Conservation (phyloP, 1,140 invertebrate species). For the Diorhabda carinulata region DNA sequence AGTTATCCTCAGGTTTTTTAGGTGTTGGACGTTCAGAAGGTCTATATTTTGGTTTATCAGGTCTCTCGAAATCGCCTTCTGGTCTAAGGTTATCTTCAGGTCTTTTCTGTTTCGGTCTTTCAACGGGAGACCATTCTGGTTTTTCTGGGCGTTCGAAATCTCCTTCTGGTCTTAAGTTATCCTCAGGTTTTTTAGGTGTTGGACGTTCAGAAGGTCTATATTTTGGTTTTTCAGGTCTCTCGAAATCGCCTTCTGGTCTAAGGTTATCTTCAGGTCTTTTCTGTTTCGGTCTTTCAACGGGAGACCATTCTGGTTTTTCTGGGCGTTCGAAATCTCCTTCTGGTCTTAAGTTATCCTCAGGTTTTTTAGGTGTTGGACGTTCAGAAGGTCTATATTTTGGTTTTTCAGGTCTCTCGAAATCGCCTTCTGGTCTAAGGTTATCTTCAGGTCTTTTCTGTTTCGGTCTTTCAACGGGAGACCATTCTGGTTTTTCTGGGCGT, state of each 20-base stretch:
- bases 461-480: slow-evolving; percentile 56
- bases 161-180: slow-evolving; percentile 57
- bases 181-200: slow-evolving; percentile 53
- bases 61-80: slow-evolving; percentile 58
- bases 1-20: slow-evolving; percentile 55
- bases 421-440: slow-evolving; percentile 58
- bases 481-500: slow-evolving; percentile 44
- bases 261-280: slow-evolving; percentile 61
- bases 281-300: slow-evolving; percentile 53
- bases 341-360: slow-evolving; percentile 55
- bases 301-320: slow-evolving; percentile 46
- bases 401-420: slow-evolving; percentile 49
- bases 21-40: slow-evolving; percentile 56
- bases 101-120: slow-evolving; percentile 46
- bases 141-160: slow-evolving; percentile 54
- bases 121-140: slow-evolving; percentile 49
- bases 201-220: slow-evolving; percentile 54
- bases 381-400: slow-evolving; percentile 48
- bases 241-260: slow-evolving; percentile 59
- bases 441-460: slow-evolving; percentile 54
- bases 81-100: slow-evolving; percentile 56
- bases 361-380: slow-evolving; percentile 44
- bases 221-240: slow-evolving; percentile 49
- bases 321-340: slow-evolving; percentile 56
- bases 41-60: slow-evolving; percentile 48